Conservation (phyloP, 1,140 invertebrate species). For the Maconellicoccus hirsutus region DNA sequence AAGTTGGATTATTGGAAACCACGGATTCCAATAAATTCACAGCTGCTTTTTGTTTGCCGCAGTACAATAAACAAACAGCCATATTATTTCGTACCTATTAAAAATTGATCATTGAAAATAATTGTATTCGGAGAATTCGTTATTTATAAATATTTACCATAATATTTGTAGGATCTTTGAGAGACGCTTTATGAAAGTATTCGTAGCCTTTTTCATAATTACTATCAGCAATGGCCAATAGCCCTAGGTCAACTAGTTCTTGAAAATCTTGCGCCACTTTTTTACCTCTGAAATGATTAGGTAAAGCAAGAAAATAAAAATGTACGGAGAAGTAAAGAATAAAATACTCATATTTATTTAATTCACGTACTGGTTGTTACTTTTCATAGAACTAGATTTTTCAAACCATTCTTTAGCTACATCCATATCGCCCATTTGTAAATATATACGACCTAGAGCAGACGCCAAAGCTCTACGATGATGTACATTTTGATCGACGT, state of each 20-base stretch:
- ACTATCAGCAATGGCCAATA: slow-evolving; percentile 73
- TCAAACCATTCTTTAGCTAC: slow-evolving; percentile 60
- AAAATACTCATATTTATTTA: slow-evolving; percentile 23
- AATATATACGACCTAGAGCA: slow-evolving; percentile 67
- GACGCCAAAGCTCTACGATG: slow-evolving; percentile 56
- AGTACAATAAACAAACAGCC: slow-evolving; percentile 81
- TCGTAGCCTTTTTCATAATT: slow-evolving; percentile 71
- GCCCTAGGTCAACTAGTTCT: slow-evolving; percentile 59
- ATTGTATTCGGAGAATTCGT: slow-evolving; percentile 24
- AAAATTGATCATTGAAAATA: slow-evolving; percentile 27
- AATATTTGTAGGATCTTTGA: slow-evolving; percentile 68
- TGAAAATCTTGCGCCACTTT: slow-evolving; percentile 40
- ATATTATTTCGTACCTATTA: slow-evolving; percentile 73
- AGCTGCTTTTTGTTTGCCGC: slow-evolving; percentile 73
- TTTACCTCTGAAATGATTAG: slow-evolving; percentile 36
- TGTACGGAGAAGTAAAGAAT: neutral
- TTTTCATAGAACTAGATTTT: slow-evolving; percentile 39
- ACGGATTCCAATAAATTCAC: slow-evolving; percentile 69
- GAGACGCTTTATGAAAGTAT: slow-evolving; percentile 64
- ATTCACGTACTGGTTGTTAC: slow-evolving; percentile 21
- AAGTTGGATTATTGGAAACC: slow-evolving; percentile 62
- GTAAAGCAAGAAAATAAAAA: neutral
- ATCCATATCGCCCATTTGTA: slow-evolving; percentile 71
- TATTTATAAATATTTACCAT: slow-evolving; percentile 51
- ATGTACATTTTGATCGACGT: slow-evolving; percentile 34